Conservation (phyloP, 2,888 invertebrate species). For the Aromia moschata region DNA sequence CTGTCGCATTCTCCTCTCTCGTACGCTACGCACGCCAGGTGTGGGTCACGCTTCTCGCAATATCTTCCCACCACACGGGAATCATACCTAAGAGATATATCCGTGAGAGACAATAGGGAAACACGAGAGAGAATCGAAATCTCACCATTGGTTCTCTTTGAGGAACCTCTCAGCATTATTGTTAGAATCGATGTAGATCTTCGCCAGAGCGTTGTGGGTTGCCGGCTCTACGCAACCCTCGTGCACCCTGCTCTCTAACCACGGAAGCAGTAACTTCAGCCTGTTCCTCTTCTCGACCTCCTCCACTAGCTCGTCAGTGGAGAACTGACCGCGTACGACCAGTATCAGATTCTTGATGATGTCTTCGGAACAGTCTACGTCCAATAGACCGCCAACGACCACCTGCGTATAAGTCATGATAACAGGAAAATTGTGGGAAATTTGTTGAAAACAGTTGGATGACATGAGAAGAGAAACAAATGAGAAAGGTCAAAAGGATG, state of each 20-base stretch:
- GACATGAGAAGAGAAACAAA: too few species aligned
- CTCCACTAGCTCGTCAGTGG: conserved; percentile 97
- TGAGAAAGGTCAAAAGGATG: too few species aligned
- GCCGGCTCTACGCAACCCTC: conserved; percentile 98
- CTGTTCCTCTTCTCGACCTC: conserved; percentile 95
- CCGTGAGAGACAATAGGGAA: too few species aligned
- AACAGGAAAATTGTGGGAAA: background rate
- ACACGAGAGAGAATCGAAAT: background rate
- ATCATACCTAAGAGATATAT: conserved; percentile 86
- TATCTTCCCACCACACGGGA: conserved; percentile 97
- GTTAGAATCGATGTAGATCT: conserved; percentile 99
- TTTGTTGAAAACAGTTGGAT: too few species aligned
- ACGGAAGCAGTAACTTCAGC: conserved; percentile 92
- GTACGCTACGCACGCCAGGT: conserved; percentile 98
- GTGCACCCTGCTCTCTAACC: conserved; percentile 97
- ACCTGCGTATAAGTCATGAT: conserved; percentile 64
- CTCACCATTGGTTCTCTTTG: conserved; percentile 77
- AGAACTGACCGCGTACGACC: conserved; percentile 97
- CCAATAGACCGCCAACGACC: conserved; percentile 95
- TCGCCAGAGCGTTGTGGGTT: conserved; percentile 98
- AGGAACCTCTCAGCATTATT: conserved; percentile 98
- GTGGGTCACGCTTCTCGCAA: conserved; percentile 99
- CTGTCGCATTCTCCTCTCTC: conserved; percentile 98
- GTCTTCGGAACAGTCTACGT: conserved; percentile 99
- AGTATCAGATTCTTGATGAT: conserved; percentile 98